phyloP scores from a whole-genome alignment of 2,113 vertebrate genomes.

The Canis aureus region DNA sequence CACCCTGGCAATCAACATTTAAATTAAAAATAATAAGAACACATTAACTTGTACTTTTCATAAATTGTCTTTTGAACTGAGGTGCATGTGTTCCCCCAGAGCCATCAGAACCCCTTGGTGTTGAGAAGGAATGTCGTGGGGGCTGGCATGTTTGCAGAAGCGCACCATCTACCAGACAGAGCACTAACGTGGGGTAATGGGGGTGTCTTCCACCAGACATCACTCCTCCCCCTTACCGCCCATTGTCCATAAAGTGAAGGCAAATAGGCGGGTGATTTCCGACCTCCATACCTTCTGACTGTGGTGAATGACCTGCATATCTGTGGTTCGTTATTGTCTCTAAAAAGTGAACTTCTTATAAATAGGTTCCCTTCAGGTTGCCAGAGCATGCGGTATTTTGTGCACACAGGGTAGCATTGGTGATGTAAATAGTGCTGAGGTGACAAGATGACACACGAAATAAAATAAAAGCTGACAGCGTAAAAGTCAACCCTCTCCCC shows the following conservation, averaged over 20 bases:
- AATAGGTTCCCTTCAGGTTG: too few species aligned
- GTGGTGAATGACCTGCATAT: neutral
- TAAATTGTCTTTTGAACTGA: neutral
- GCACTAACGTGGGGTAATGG: fast-evolving
- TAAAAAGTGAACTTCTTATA: neutral
- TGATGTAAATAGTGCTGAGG: neutral
- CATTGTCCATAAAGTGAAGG: neutral
- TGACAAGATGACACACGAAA: neutral
- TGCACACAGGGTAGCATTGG: neutral
- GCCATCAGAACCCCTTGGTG: too few species aligned
- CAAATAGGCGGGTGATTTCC: too few species aligned
- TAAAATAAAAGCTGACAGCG: neutral
- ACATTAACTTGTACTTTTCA: neutral
- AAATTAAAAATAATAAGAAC: neutral
- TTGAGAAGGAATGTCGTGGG: too few species aligned
- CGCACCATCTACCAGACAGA: fast-evolving
- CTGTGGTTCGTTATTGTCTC: neutral
- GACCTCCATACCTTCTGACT: neutral
- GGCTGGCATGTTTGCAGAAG: neutral
- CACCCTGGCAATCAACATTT: neutral
- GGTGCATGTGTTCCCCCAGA: fast-evolving
- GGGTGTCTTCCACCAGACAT: neutral
- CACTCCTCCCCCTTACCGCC: neutral
- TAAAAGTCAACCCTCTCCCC: neutral
- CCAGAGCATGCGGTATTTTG: neutral